Evolutionary conservation across 2,113 vertebrate genomes (phyloP).

Genomic region (Papio anubis): DNA sequence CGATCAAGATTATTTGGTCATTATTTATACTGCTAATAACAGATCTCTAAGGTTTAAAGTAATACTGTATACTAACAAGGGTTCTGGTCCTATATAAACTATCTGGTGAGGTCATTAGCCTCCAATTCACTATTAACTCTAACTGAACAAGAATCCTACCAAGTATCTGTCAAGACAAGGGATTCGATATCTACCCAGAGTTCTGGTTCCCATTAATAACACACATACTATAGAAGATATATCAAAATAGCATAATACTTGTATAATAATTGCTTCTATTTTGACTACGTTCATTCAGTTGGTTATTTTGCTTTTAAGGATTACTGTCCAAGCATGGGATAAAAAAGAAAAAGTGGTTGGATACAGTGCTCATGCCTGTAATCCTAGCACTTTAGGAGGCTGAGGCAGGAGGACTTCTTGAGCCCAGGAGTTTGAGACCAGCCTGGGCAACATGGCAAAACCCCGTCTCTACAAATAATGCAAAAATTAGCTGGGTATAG

Average conservation of each 20-base stretch:
- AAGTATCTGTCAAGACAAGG: neutral
- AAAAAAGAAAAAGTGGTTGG: neutral
- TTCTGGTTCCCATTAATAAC: neutral
- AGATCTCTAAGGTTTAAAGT: neutral
- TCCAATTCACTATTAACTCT: neutral
- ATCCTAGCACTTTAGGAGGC: no score
- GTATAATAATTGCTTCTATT: neutral
- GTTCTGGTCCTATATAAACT: neutral
- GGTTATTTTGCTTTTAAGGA: neutral
- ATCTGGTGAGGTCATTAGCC: neutral
- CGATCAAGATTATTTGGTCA: neutral
- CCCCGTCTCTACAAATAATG: no score
- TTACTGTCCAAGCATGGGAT: neutral
- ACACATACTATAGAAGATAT: neutral
- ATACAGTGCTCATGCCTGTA: no score
- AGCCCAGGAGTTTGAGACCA: no score
- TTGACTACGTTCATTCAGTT: neutral
- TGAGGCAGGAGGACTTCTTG: no score
- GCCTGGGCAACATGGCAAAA: no score
- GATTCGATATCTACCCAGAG: neutral
- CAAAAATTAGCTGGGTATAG: no score
- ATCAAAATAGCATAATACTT: neutral
- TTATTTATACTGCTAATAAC: neutral
- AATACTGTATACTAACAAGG: neutral
- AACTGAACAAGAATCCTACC: neutral